phyloP scores from a whole-genome alignment of 2,888 invertebrate species.

The Trachelus iudaicus region DNA sequence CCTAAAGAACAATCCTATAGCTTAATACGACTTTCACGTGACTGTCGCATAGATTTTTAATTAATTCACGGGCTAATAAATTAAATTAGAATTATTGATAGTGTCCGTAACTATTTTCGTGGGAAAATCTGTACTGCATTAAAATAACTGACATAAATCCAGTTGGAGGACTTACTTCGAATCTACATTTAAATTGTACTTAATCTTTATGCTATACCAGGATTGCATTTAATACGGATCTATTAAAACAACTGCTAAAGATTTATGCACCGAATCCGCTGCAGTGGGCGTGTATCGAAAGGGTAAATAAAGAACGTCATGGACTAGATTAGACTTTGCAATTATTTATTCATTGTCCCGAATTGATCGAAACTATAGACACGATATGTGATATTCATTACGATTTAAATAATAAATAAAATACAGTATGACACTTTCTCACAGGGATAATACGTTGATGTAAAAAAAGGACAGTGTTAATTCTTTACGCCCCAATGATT shows the following conservation, averaged over 20 bases:
- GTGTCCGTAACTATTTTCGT: not conserved
- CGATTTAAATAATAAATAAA: constrained; percentile 18
- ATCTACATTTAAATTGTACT: constrained; percentile 47
- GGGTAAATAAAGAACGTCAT: not conserved
- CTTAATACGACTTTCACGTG: no score
- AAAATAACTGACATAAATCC: not conserved
- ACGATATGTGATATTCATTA: constrained; percentile 19
- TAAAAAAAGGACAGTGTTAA: constrained; percentile 13
- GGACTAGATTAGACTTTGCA: constrained; percentile 20
- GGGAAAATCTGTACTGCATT: not conserved
- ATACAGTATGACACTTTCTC: not conserved
- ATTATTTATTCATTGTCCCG: constrained; percentile 25
- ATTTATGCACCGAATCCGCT: constrained; percentile 38
- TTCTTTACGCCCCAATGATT: constrained; percentile 2
- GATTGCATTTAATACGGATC: constrained; percentile 26
- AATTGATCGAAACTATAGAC: constrained; percentile 16
- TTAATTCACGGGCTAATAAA: not conserved
- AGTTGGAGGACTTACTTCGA: not conserved
- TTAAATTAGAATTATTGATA: not conserved
- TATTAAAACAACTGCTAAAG: constrained; percentile 39
- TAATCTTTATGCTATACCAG: constrained; percentile 27
- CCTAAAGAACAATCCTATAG: no score
- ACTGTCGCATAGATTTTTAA: not conserved
- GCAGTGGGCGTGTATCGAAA: constrained; percentile 9
- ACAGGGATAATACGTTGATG: not conserved